Conservation (phyloP, 1,140 invertebrate species). For the Cydia amplana region DNA sequence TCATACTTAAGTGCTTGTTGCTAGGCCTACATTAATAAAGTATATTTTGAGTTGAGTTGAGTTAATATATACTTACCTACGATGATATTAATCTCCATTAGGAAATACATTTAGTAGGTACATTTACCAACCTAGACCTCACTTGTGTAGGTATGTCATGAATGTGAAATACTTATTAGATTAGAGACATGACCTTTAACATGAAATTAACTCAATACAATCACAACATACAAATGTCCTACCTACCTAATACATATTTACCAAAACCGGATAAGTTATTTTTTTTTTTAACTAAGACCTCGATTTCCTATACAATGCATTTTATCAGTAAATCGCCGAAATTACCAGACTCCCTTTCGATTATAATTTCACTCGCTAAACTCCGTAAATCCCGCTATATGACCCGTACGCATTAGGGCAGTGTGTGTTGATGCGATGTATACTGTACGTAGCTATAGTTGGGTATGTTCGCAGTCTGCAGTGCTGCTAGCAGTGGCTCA, state of each 20-base stretch:
- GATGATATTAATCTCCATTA: background rate
- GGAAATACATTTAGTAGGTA: too few species aligned
- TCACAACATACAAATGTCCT: too few species aligned
- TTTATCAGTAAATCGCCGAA: conserved; percentile 62
- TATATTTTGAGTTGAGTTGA: too few species aligned
- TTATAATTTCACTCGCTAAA: conserved; percentile 78
- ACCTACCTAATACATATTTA: too few species aligned
- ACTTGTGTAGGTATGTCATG: too few species aligned
- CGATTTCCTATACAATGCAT: conserved; percentile 2
- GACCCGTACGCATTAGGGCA: conserved; percentile 79
- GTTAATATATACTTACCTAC: too few species aligned
- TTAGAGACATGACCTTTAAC: too few species aligned
- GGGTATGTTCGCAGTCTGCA: conserved; percentile 51
- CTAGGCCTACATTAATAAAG: too few species aligned
- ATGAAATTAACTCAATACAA: too few species aligned
- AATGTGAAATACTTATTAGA: background rate
- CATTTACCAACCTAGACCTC: too few species aligned
- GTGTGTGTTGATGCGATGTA: conserved; percentile 69
- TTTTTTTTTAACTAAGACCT: background rate
- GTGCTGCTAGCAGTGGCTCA: conserved; percentile 65
- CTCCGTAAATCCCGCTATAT: conserved; percentile 76
- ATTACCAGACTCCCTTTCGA: conserved; percentile 77
- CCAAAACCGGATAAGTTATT: background rate
- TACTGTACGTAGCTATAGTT: conserved; percentile 59
- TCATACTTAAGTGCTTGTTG: too few species aligned